Conservation (phyloP, 2,113 vertebrate species). For the Podarcis cretensis region DNA sequence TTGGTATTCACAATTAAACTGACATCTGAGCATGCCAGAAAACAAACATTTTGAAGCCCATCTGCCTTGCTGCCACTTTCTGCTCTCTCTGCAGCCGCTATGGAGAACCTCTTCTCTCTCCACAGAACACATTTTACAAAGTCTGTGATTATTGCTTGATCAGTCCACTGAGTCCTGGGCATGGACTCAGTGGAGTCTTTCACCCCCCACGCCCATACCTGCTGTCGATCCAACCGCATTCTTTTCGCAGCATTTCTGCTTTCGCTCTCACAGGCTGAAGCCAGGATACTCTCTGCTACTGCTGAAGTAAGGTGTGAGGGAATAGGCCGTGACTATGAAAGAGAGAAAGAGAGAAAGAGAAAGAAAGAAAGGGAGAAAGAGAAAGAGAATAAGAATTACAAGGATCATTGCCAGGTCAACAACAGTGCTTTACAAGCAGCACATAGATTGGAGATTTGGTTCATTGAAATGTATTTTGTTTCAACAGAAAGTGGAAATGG, state of each 20-base stretch:
- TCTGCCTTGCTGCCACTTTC: background rate
- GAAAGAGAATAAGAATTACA: constrained; percentile 70
- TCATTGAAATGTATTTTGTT: constrained; percentile 74
- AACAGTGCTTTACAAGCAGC: constrained; percentile 48
- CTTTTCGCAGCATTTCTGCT: constrained; percentile 88
- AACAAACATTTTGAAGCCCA: background rate
- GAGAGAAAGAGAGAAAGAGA: constrained; percentile 63
- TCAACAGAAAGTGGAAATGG: constrained; percentile 75
- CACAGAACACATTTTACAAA: constrained; percentile 31
- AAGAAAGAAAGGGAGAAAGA: constrained; percentile 13
- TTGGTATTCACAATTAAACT: background rate
- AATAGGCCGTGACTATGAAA: constrained; percentile 84
- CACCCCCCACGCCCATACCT: constrained; percentile 73
- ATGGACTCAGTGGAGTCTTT: constrained; percentile 31
- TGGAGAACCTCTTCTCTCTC: constrained; percentile 42
- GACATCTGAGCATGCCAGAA: background rate
- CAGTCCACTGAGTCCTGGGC: constrained; percentile 12
- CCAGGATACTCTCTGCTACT: constrained; percentile 89
- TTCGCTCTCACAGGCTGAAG: constrained; percentile 87
- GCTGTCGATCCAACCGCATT: constrained; percentile 85
- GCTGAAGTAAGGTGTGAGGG: constrained; percentile 89
- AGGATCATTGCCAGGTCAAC: constrained; percentile 46
- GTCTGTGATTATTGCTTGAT: constrained; percentile 21
- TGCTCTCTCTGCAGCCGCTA: constrained; percentile 6
- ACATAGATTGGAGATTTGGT: constrained; percentile 52